These are phyloP conservation scores for Oncorhynchus nerka DNA, from an alignment of 2,113 vertebrate species.

Conservation along the genomic window DNA sequence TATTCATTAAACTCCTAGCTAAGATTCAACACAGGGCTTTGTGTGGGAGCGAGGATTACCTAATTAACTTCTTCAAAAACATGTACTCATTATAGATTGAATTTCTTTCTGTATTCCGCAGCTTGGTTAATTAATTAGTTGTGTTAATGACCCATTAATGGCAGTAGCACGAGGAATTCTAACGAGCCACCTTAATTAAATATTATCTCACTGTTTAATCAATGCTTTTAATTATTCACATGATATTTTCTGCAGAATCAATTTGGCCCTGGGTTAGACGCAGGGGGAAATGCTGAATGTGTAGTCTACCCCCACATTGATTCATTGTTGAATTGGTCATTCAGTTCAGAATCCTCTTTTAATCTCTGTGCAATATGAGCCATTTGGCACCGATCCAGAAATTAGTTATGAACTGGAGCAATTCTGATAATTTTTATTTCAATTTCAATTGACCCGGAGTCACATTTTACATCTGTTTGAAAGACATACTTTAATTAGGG, in stretches of 20 bases:
- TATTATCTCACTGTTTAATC: slow-evolving; percentile 82
- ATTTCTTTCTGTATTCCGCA: slow-evolving; percentile 72
- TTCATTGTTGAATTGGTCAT: slow-evolving; percentile 65
- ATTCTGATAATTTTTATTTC: slow-evolving; percentile 70
- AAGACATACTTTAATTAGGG: slow-evolving; percentile 64
- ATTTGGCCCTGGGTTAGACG: slow-evolving; percentile 56
- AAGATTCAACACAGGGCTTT: slow-evolving; percentile 49
- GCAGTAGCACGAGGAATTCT: slow-evolving; percentile 66
- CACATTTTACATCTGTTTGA: slow-evolving; percentile 64
- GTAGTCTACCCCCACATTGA: slow-evolving; percentile 48
- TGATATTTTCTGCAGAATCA: slow-evolving; percentile 74
- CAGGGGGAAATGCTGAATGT: slow-evolving; percentile 59
- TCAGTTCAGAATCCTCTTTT: slow-evolving; percentile 68
- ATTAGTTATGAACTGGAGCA: slow-evolving; percentile 48
- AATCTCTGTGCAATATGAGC: slow-evolving; percentile 55
- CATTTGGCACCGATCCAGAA: slow-evolving; percentile 63
- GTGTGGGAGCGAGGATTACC: slow-evolving; percentile 57
- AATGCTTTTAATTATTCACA: slow-evolving; percentile 79
- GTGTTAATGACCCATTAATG: slow-evolving; percentile 78
- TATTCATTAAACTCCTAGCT: background rate
- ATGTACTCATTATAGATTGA: slow-evolving; percentile 73
- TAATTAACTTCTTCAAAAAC: slow-evolving; percentile 78
- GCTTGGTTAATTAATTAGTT: slow-evolving; percentile 78
- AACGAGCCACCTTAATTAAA: slow-evolving; percentile 80
- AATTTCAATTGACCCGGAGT: slow-evolving; percentile 63